phyloP scores from a whole-genome alignment of 2,888 invertebrate species.

The Megamerina dolium region DNA sequence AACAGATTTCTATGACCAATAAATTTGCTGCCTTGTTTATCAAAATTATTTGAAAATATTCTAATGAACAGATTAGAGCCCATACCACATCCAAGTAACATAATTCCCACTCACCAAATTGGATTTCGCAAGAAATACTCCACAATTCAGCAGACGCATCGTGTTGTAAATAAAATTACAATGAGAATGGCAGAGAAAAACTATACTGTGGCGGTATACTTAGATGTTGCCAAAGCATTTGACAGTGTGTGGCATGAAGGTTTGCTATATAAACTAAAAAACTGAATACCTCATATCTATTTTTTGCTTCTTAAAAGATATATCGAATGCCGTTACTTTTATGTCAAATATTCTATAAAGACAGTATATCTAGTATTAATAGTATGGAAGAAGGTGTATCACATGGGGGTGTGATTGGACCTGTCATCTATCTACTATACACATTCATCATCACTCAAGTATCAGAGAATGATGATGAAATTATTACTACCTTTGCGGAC shows the following conservation, averaged over 20 bases:
- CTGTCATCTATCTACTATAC: background rate
- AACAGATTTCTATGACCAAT: background rate
- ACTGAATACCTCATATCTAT: background rate
- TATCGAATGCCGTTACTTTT: background rate
- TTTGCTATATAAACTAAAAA: background rate
- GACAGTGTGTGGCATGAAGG: background rate
- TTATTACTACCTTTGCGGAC: background rate
- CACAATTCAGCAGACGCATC: background rate
- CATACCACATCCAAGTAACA: background rate
- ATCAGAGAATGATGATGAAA: background rate
- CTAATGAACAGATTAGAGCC: background rate
- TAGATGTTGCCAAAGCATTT: background rate
- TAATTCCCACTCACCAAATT: background rate
- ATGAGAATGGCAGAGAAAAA: background rate
- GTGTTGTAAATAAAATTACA: background rate
- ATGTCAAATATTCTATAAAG: background rate
- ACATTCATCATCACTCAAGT: background rate
- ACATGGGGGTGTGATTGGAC: background rate
- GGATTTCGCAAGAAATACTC: background rate
- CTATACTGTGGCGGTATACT: background rate
- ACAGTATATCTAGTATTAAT: background rate
- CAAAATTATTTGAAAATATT: background rate
- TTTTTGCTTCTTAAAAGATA: background rate
- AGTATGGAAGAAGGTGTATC: background rate
- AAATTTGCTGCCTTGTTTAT: background rate